A percentile compares a stretch with the other conserved stretches of the same genome.
Conservation (phyloP, 2,888 invertebrate species). For the Drosophila siamana region DNA sequence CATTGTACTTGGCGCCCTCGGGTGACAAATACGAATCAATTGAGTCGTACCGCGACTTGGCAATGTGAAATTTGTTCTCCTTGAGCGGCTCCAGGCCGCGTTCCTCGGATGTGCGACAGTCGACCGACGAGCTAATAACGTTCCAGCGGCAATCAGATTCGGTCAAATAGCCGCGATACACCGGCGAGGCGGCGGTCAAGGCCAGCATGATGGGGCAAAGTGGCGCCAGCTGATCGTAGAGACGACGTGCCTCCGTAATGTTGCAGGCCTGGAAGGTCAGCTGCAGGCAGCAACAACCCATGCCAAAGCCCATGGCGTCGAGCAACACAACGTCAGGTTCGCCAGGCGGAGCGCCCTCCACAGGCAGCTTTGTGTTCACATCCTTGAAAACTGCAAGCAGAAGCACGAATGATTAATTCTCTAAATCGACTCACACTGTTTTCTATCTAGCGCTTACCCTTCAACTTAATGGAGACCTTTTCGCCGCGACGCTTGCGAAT, state of each 20-base stretch:
- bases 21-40: conserved; percentile 98
- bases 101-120: conserved; percentile 97
- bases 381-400: conserved; percentile 92
- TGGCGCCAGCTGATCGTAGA: conserved; percentile 99
- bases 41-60: conserved; percentile 98
- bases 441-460: conserved; percentile 87
- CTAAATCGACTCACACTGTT: not conserved
- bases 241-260: conserved; percentile 96
- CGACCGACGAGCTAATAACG: conserved; percentile 97
- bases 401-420: not conserved
- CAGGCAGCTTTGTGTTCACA: conserved; percentile 93
- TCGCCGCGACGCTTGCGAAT: conserved; percentile 96
- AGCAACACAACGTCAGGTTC: conserved; percentile 97
- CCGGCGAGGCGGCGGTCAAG: conserved; percentile 97
- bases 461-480: conserved; percentile 98
- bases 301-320: conserved; percentile 99
- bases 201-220: conserved; percentile 99
- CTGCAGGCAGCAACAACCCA: conserved; percentile 99
- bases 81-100: conserved; percentile 91
- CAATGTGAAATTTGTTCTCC: conserved; percentile 92
- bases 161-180: conserved; percentile 96
- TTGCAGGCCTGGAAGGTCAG: conserved; percentile 97
- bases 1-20: conserved; percentile 95
- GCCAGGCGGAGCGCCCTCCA: conserved; percentile 92
- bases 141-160: conserved; percentile 99